phyloP scores from a whole-genome alignment of 2,797 vertebrate species.

The Microcaecilia unicolor region DNA sequence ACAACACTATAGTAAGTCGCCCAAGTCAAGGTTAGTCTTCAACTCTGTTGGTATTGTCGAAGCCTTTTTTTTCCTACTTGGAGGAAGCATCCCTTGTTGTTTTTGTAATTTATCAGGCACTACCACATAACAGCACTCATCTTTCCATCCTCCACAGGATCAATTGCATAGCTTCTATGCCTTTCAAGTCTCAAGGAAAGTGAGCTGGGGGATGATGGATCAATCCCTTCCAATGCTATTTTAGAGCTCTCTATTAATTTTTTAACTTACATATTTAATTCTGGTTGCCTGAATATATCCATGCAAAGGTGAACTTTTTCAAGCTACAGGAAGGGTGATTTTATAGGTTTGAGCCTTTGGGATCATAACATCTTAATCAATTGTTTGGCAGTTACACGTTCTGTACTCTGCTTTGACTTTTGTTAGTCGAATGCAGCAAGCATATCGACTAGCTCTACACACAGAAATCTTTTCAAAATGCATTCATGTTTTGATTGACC shows the following conservation, averaged over 20 bases:
- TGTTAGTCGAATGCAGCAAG: constrained; percentile 26
- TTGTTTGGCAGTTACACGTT: constrained; percentile 28
- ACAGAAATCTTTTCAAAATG: constrained; percentile 23
- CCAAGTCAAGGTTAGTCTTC: too few relatives aligned
- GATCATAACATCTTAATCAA: constrained; percentile 27
- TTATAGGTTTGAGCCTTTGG: constrained; percentile 17
- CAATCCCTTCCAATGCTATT: constrained; percentile 7
- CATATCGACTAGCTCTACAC: constrained; percentile 26
- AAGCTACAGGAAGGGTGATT: constrained; percentile 13
- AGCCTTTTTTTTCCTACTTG: too few relatives aligned
- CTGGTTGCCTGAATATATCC: constrained; percentile 11
- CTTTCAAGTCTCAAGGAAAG: not conserved
- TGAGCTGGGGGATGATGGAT: constrained; percentile 2
- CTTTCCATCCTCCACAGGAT: too few relatives aligned
- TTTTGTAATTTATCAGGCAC: too few relatives aligned
- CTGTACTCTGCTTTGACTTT: constrained; percentile 14
- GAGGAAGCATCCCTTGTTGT: too few relatives aligned
- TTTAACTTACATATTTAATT: constrained; percentile 1
- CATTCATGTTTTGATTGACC: not conserved
- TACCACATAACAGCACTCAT: too few relatives aligned
- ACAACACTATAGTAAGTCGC: too few relatives aligned
- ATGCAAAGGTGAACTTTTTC: constrained; percentile 2
- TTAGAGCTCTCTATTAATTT: constrained; percentile 4
- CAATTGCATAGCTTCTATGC: constrained; percentile 7
- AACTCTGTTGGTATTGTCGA: too few relatives aligned